phyloP scores from a whole-genome alignment of 2,888 invertebrate genomes.

The Steinernema carpocapsae region DNA sequence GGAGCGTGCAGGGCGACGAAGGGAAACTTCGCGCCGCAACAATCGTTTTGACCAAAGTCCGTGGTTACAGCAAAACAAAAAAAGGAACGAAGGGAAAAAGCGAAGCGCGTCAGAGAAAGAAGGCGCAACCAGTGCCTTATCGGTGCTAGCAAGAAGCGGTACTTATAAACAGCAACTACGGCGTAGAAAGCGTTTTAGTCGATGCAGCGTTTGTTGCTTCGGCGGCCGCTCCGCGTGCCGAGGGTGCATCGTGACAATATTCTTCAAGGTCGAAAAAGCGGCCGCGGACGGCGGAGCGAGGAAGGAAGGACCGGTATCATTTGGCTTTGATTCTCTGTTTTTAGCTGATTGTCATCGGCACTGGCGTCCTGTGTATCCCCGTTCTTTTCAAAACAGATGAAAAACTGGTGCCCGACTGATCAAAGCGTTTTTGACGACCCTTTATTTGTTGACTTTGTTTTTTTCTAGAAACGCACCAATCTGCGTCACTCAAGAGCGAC shows the following conservation, averaged over 20 bases:
- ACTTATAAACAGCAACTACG: constrained; percentile 15
- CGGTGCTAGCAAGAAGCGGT: constrained; percentile 28
- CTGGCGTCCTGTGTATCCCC: not conserved
- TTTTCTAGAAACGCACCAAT: no score
- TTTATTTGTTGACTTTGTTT: no score
- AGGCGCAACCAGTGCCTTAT: constrained; percentile 26
- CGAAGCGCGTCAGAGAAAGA: constrained; percentile 33
- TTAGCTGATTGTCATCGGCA: constrained; percentile 6
- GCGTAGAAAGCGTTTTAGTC: not conserved
- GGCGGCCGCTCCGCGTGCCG: not conserved
- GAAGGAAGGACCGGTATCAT: constrained; percentile 10
- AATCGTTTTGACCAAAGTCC: constrained; percentile 24
- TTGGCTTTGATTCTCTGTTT: not conserved
- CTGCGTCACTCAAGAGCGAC: no score
- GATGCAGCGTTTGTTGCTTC: not conserved
- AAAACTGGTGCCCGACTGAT: not conserved
- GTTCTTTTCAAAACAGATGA: not conserved
- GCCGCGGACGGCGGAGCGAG: constrained; percentile 8
- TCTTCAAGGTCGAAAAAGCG: not conserved
- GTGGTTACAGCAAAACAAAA: not conserved
- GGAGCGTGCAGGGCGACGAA: not conserved
- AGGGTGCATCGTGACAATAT: not conserved
- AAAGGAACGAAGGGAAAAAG: constrained; percentile 27
- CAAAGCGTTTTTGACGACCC: no score
- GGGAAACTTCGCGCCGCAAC: constrained; percentile 7